Percentiles rank a stretch among this genome's conserved stretches.
Evolutionary conservation across 2,888 invertebrate genomes (phyloP).

Genomic region (Trichogramma evanescens): DNA sequence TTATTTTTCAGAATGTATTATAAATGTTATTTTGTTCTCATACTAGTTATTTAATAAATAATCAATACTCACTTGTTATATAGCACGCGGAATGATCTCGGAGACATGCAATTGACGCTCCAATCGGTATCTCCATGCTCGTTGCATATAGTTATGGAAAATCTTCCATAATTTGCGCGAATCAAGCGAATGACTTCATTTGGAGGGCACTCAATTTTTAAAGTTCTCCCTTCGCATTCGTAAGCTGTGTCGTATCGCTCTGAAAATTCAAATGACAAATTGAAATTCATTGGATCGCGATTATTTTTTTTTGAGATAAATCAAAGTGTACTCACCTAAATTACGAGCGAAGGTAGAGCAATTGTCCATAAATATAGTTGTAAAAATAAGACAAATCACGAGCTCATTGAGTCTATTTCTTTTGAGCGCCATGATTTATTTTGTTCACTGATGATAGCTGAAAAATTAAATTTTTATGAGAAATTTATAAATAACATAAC

Average conservation of each 20-base stretch:
- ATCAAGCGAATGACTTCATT: constrained; percentile 87
- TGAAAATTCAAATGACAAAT: constrained; percentile 44
- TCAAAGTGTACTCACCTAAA: no score
- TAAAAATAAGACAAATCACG: no score
- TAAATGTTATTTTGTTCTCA: no score
- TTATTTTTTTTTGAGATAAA: background rate
- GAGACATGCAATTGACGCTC: constrained; percentile 94
- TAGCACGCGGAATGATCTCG: constrained; percentile 78
- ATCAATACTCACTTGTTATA: constrained; percentile 67
- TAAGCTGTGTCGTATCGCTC: constrained; percentile 86
- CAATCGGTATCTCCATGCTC: constrained; percentile 93
- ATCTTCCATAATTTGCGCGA: constrained; percentile 90
- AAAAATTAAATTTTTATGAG: no score
- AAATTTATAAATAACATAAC: no score
- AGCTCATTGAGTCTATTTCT: no score
- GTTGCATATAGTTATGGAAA: constrained; percentile 92
- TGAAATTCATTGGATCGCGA: constrained; percentile 19
- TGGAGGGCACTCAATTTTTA: constrained; percentile 80
- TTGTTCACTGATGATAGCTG: no score
- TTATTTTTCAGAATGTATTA: no score
- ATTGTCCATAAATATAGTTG: no score
- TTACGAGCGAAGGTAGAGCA: no score
- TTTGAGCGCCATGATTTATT: no score
- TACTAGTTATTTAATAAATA: no score
- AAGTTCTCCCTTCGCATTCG: constrained; percentile 87